phyloP scores from a whole-genome alignment of 2,113 vertebrate species.

The Xerus inauris region DNA sequence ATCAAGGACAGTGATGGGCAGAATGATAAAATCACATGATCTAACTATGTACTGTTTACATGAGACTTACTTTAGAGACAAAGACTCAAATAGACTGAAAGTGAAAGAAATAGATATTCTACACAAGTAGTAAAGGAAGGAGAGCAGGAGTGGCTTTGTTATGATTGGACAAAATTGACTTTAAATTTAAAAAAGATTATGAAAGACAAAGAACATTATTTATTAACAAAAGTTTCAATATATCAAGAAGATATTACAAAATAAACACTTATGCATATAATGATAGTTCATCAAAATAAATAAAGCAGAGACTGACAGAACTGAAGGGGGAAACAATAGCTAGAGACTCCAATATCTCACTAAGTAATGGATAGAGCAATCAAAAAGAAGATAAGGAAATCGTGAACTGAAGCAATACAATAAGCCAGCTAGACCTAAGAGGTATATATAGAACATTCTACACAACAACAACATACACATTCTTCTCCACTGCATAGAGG shows the following conservation, averaged over 20 bases:
- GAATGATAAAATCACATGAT: background rate
- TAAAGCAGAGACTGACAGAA: background rate
- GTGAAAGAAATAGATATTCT: background rate
- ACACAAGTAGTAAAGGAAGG: background rate
- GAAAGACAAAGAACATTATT: background rate
- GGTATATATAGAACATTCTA: background rate
- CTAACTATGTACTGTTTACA: background rate
- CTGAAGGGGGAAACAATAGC: background rate
- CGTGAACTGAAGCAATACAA: background rate
- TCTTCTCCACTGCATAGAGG: background rate
- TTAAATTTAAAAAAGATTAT: background rate
- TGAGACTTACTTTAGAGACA: background rate
- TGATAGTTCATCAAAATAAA: background rate
- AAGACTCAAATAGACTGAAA: background rate
- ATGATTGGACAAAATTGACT: background rate
- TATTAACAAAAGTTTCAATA: background rate
- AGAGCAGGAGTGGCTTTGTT: background rate
- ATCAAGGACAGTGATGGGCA: background rate
- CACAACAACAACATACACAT: background rate
- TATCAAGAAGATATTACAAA: background rate
- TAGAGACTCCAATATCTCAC: background rate
- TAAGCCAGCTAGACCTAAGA: background rate
- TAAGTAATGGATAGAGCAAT: background rate
- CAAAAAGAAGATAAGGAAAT: background rate
- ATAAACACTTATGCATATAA: background rate